Evolutionary conservation across 2,113 vertebrate species (phyloP), one percentile per base, ranked within the genome.

Genomic region (Numenius arquata): DNA sequence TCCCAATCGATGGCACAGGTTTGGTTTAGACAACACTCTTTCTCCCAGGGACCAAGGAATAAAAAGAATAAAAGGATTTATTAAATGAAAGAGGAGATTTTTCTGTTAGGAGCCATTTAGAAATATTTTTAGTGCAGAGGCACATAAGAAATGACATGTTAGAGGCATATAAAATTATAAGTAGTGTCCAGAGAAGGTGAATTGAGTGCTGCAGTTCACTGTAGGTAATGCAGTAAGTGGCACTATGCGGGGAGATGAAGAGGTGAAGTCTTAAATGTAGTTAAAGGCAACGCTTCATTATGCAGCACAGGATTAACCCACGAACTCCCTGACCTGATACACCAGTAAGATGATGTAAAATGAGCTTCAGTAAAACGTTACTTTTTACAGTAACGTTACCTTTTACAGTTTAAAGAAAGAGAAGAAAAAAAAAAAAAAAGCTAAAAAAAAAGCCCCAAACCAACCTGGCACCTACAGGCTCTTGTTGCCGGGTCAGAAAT

Each of bases 101-200:
- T 59, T 55, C 47, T 91, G 23, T 82, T 82, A 93, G 62, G 53
- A 91, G 62, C 48, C 34, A 41, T 95, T 94, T 88, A 73, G 65
- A 78, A 95, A 68, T 58, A 68, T 38, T 89, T 96, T 95, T 85
- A 83, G 85, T 38, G 62, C 11, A 7, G 73, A 89, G 38, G 36
- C 38, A 55, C 38, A 66, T 77, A 90, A 90, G 65, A 88, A 75
- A 55, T 79, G 58, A 50, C 71, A 66, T 81, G 30, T 79, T 90
- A 85, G 80, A 89, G 81, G 56, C 73, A 41, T 48, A 85, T 87
- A 75, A 95, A 95, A 92, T 89, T 67, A 34, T 75, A 93, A 91
- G 56, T 75, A 81, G 66, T 17, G 66, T 82, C 91, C 83, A 94
- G 89, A 95, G 89, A 90, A 87, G 93, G 56, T 55, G 63, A 91